Base-by-base conservation (phyloP, 2,797 vertebrate species). In the Clarias platycephalus region DNA sequence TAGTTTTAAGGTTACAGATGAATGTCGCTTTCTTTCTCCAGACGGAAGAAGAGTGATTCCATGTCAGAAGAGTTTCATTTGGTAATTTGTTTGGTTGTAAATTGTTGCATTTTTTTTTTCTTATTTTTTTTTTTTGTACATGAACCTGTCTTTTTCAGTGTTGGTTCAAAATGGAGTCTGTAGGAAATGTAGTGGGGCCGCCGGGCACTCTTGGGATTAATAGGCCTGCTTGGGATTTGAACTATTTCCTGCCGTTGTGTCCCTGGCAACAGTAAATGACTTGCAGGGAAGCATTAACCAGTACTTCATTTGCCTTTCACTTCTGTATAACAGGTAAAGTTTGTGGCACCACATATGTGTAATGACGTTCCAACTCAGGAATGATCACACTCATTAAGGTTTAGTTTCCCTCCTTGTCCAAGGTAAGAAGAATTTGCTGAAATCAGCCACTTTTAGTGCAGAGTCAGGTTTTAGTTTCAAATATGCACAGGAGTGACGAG, bases 231-330 rank as follows among this genome's bases (percentile, higher is more conserved):
- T 83, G 62, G 64, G 84, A 84, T 68, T 78, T 86, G 86, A 88
- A 87, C 67, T 83, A 84, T 89, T 90, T 92, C 86, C 89, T 88
- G 86, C 62, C 85, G 76, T 86, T 86, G 68, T 86, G 78, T 85
- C 84, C 87, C 86, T 84, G 49, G n/a, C 37, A 5, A 63, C 83
- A 84, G 79, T 92, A 89, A 92, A 91, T 91, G 88, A 82, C 80
- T 10, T 79, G 81, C 62, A 75, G 90, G 90, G 91, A 91, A 90
- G 84, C 83, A 76, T 67, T 84, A 83, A 87, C 85, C 87, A 85
- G 91, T 90, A 80, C 78, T 86, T 85, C 63, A 76, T 86, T 75
- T 82, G 85, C 79, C 1, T 26, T 63, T 37, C 22, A 2, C 49
- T 64, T 44, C 13, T 28, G 40, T 75, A 70, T 20, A 75, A 75